phyloP scores from a whole-genome alignment of 2,888 invertebrate species.

The Plagodis dolabraria region DNA sequence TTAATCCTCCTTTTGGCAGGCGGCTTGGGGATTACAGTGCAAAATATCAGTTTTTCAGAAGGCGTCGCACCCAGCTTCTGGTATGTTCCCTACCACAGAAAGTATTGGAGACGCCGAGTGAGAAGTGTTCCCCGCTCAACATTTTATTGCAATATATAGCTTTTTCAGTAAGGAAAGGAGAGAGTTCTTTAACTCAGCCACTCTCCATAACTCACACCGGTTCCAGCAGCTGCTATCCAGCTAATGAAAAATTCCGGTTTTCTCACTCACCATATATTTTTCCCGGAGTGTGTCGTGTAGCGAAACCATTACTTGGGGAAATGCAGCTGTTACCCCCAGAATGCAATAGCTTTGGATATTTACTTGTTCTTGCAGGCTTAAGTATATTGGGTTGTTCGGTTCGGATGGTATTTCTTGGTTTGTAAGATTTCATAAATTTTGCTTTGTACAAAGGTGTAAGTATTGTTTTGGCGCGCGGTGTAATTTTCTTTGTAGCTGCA shows the following conservation, averaged over 20 bases:
- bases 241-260: slow-evolving; percentile 33
- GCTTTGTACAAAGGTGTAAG: too few species aligned
- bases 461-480: too few species aligned
- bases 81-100: too few species aligned
- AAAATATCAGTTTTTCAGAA: neutral
- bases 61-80: too few species aligned
- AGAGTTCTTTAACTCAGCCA: slow-evolving; percentile 2
- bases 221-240: slow-evolving; percentile 14
- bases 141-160: neutral
- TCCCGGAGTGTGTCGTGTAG: slow-evolving; percentile 24
- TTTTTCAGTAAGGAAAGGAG: neutral
- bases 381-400: slow-evolving; percentile 6
- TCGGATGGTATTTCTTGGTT: neutral
- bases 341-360: slow-evolving; percentile 26
- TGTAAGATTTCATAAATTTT: neutral
- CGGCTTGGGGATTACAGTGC: too few species aligned
- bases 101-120: too few species aligned
- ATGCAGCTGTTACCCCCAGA: slow-evolving; percentile 33
- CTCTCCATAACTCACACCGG: slow-evolving; percentile 19
- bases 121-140: too few species aligned
- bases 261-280: slow-evolving; percentile 23
- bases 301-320: slow-evolving; percentile 27
- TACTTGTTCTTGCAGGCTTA: slow-evolving; percentile 21
- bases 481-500: too few species aligned
- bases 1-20: too few species aligned